Evolutionary conservation across 2,888 invertebrate species (phyloP).

Genomic region (Leucophora obtusa): DNA sequence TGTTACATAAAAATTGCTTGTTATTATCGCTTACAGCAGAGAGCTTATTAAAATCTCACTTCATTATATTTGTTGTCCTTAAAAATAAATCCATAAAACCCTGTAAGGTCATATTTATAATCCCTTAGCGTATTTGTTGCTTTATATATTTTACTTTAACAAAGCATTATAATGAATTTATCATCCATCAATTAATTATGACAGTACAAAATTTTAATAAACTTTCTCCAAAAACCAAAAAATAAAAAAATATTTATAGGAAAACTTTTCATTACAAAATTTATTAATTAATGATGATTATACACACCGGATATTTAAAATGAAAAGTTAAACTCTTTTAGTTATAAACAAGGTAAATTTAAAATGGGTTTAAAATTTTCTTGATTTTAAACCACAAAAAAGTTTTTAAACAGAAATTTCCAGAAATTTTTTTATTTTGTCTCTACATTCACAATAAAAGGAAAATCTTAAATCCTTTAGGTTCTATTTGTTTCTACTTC

Average conservation of each 20-base stretch:
- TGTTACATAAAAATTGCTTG: no score
- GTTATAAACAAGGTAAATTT: background rate
- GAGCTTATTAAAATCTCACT: background rate
- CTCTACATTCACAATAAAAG: no score
- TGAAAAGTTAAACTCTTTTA: background rate
- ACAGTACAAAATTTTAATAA: background rate
- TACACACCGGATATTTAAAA: slow-evolving; percentile 11
- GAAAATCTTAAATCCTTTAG: background rate
- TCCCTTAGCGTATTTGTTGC: background rate
- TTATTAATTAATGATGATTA: slow-evolving; percentile 47
- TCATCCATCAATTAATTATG: slow-evolving; percentile 56
- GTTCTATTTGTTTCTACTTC: background rate
- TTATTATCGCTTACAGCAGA: background rate
- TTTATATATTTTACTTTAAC: background rate
- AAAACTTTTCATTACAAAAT: background rate
- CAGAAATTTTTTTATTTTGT: no score
- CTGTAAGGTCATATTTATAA: slow-evolving; percentile 22
- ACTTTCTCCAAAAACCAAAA: background rate
- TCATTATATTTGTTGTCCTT: background rate
- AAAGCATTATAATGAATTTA: slow-evolving; percentile 4
- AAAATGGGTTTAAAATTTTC: background rate
- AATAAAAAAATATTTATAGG: background rate
- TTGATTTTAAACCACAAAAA: background rate
- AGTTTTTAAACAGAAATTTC: background rate
- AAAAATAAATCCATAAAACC: background rate